These are phyloP conservation scores for Centroberyx gerrardi DNA, from an alignment of 2,797 vertebrate genomes.

Conservation along the genomic window DNA sequence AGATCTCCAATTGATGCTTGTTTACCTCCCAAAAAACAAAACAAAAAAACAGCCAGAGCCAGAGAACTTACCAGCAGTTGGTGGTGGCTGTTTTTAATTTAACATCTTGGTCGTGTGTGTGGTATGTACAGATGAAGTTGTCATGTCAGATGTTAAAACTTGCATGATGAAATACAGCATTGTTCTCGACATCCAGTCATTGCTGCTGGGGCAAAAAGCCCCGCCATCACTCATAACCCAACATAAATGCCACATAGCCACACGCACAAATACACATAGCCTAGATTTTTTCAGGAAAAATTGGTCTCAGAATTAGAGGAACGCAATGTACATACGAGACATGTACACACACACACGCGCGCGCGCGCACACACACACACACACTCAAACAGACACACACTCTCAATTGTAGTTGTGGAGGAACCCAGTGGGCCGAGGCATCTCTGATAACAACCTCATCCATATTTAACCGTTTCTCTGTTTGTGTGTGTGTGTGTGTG, in stretches of 20 bases:
- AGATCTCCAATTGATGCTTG: no score
- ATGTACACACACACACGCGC: background rate
- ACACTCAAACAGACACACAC: background rate
- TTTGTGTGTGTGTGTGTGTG: constrained; percentile 9
- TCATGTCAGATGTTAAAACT: no score
- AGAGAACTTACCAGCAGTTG: no score
- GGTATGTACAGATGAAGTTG: no score
- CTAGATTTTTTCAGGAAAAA: background rate
- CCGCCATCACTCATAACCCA: no score
- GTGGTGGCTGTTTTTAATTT: no score
- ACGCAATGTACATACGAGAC: background rate
- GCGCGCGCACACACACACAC: background rate
- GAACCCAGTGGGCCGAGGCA: constrained; percentile 29
- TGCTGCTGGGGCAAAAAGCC: no score
- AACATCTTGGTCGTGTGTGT: no score
- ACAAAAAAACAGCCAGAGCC: no score
- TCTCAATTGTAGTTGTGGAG: constrained; percentile 6
- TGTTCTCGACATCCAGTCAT: no score
- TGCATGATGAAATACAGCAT: no score
- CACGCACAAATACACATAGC: background rate
- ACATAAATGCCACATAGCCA: background rate
- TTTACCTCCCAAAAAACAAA: no score
- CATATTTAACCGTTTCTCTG: constrained; percentile 68
- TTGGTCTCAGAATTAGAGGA: background rate
- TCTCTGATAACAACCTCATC: constrained; percentile 73